Evolutionary conservation across 1,140 invertebrate species (phyloP).

Genomic region (Bombus pascuorum): DNA sequence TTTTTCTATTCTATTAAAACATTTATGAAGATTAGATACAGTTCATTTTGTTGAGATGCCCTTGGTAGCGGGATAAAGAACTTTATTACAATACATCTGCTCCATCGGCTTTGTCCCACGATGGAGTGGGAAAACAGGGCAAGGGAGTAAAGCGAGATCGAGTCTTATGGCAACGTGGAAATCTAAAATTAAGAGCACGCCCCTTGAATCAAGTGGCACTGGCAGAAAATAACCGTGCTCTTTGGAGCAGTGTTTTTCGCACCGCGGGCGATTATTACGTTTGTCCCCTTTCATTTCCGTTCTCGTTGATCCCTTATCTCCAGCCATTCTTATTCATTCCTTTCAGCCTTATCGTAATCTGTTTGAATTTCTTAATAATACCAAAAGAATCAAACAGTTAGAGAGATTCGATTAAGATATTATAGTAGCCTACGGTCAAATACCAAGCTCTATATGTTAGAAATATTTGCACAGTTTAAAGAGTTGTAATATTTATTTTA

Average conservation of each 20-base stretch:
- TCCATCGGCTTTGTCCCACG: background rate
- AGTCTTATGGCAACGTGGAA: conserved; percentile 48
- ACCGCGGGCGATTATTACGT: conserved; percentile 62
- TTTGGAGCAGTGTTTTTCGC: conserved; percentile 53
- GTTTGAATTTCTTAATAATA: background rate
- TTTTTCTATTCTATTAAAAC: background rate
- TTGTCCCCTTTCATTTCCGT: conserved; percentile 19
- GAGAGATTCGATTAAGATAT: background rate
- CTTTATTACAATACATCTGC: conserved; percentile 7
- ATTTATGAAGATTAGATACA: background rate
- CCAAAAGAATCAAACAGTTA: background rate
- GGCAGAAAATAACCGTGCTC: conserved; percentile 23
- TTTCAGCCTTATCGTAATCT: background rate
- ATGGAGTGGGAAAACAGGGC: background rate
- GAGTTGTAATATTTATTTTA: too few relatives aligned
- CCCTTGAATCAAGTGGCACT: conserved; percentile 21
- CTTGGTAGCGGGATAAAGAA: background rate
- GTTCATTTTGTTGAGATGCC: background rate
- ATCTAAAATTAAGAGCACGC: conserved; percentile 71
- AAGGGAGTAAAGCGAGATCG: conserved; percentile 4
- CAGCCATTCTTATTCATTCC: background rate
- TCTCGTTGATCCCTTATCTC: background rate
- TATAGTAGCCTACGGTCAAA: background rate
- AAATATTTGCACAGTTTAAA: background rate
- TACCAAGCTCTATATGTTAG: background rate